Evolutionary conservation across 1,140 invertebrate genomes (phyloP).

Genomic region (Parasteatoda tepidariorum): DNA sequence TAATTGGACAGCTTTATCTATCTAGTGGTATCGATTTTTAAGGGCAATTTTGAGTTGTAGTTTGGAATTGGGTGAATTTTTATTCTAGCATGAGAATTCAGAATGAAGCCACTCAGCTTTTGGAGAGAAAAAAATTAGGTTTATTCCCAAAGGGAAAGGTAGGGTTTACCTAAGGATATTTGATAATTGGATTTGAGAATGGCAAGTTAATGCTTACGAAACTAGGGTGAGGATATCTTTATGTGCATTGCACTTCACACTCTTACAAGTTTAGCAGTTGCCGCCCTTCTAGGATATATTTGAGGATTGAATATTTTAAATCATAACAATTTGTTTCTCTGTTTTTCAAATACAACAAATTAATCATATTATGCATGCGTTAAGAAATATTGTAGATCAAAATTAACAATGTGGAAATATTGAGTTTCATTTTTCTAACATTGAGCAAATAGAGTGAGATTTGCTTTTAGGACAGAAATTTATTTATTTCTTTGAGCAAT

Average conservation of each 20-base stretch:
- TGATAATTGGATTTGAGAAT: neutral
- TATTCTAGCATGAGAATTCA: neutral
- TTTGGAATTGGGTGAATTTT: neutral
- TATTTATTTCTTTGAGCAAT: too few relatives aligned
- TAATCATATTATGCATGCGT: neutral
- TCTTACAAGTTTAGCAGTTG: neutral
- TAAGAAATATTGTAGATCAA: neutral
- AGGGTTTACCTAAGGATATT: neutral
- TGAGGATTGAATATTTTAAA: neutral
- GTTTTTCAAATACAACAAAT: neutral
- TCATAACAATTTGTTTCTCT: neutral
- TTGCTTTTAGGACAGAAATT: too few relatives aligned
- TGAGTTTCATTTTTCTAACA: neutral
- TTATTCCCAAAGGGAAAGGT: neutral
- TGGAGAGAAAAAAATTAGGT: neutral
- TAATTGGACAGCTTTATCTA: slow-evolving; percentile 41
- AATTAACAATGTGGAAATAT: neutral
- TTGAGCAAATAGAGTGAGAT: too few relatives aligned
- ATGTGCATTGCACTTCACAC: neutral
- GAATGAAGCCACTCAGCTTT: neutral
- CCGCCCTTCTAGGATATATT: neutral
- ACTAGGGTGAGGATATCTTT: neutral
- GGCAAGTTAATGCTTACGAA: neutral
- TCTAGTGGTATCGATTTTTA: neutral
- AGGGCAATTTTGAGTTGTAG: neutral